Evolutionary conservation across 1,140 invertebrate species (phyloP), one percentile per base, ranked within the genome.

Genomic region (Latrodectus geometricus): DNA sequence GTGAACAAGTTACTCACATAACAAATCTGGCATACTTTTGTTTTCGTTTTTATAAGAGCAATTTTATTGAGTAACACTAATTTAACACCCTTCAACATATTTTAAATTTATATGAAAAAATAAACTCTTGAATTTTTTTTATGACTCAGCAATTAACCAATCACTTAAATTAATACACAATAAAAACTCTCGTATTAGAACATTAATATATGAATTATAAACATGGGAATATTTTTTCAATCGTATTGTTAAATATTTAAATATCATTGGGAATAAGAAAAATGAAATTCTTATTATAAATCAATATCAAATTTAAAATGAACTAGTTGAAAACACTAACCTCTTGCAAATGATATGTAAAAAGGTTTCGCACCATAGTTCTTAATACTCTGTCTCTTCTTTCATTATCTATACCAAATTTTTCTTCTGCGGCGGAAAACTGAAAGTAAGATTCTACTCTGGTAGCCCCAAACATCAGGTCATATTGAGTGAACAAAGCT

Each of bases 381-480:
- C 97, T 93, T 88, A 99, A 94, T 89, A 98, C 97, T 91, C 95
- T 95, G 90, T 97, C 96, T 86, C 97, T 94, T 85, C 96, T 93
- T 89, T 96, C 95, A 73, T 96, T 95, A 89, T 97, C 96, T 90
- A 99, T 97, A 35, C 98, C 98, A 89, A 97, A 95, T 89, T 96
- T 95, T 15, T 98, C 94, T 89, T 99, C 97, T 75, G 96, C 95
- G 0, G 96, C 96, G 88, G 95, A 81, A 90, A 99, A 95, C 54
- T 96, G 93, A 89, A 97, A 94, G 90, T 96, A 96, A 85, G 95
- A 96, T 91, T 98, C 97, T 88, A 97, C 95, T 90, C 97, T 95
- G 8, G 96, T 96, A 12, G 98, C 96, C 3, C 98, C 98, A 78
- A 98, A 93, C 93, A 99, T 94, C 17, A 99, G 92, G 91, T 98